These are phyloP conservation scores for Spilogale gracilis DNA, from an alignment of 2,113 vertebrate species.

Conservation along the genomic window DNA sequence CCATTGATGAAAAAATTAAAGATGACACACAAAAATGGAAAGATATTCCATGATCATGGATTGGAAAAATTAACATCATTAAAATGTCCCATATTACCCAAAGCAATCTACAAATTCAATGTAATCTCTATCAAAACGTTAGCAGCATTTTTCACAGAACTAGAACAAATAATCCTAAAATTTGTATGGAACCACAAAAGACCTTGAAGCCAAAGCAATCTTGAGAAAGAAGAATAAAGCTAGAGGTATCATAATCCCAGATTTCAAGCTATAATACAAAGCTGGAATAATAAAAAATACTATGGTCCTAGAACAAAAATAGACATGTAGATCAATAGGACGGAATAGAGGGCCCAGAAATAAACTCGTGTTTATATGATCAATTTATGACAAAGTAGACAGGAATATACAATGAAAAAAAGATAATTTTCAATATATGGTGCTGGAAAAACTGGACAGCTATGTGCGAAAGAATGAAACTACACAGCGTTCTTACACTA, in stretches of 20 bases:
- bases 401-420: background rate
- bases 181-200: background rate
- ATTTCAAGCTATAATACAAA: background rate
- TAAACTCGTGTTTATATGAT: background rate
- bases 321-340: background rate
- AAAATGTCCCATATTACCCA: background rate
- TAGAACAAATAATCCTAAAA: background rate
- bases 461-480: background rate
- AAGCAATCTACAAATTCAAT: background rate
- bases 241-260: background rate
- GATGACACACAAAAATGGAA: background rate
- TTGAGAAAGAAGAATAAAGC: background rate
- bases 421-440: background rate
- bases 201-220: background rate
- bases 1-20: background rate
- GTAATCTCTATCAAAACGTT: background rate
- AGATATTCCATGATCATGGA: background rate
- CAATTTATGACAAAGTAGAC: background rate
- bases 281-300: background rate
- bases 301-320: background rate
- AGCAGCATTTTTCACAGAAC: background rate
- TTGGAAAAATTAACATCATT: background rate
- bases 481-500: background rate
- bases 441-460: background rate
- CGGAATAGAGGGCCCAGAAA: background rate